Percentiles rank a stretch among this genome's conserved stretches.
Evolutionary conservation across 1,140 invertebrate species (phyloP).

Genomic region (Lithobius niger): DNA sequence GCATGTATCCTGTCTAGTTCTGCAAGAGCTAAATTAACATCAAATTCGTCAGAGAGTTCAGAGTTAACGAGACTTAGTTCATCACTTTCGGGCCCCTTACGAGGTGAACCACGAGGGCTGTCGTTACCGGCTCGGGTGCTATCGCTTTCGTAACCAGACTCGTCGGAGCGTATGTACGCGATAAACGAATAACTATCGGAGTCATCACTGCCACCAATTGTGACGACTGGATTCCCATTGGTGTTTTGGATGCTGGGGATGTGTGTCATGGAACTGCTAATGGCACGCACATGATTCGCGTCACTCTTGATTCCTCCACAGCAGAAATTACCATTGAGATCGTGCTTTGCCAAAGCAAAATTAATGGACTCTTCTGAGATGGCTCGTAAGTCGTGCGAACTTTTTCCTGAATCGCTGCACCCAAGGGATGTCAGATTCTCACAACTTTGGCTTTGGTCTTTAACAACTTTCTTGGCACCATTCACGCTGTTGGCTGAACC

Average conservation of each 20-base stretch:
- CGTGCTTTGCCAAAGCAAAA: too few relatives aligned
- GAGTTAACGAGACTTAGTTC: neutral
- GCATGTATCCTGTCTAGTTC: too few relatives aligned
- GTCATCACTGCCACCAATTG: too few relatives aligned
- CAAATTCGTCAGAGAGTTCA: too few relatives aligned
- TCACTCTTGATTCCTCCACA: too few relatives aligned
- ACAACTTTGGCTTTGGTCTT: neutral
- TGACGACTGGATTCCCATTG: neutral
- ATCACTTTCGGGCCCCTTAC: conserved; percentile 2
- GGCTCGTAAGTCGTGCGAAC: neutral
- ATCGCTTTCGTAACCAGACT: conserved; percentile 68
- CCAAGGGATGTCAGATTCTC: neutral
- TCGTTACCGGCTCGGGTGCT: conserved; percentile 43
- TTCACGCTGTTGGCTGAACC: neutral
- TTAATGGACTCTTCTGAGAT: neutral
- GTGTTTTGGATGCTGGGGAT: neutral
- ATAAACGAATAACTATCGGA: conserved; percentile 1
- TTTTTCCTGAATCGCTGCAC: neutral
- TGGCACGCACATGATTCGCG: too few relatives aligned
- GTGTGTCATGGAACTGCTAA: neutral
- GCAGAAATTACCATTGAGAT: too few relatives aligned
- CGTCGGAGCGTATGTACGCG: conserved; percentile 58
- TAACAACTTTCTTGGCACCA: neutral
- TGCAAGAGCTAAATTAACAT: too few relatives aligned
- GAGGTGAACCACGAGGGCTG: conserved; percentile 29